Conservation (phyloP, 2,797 vertebrate species). For the Liparis tanakae region DNA sequence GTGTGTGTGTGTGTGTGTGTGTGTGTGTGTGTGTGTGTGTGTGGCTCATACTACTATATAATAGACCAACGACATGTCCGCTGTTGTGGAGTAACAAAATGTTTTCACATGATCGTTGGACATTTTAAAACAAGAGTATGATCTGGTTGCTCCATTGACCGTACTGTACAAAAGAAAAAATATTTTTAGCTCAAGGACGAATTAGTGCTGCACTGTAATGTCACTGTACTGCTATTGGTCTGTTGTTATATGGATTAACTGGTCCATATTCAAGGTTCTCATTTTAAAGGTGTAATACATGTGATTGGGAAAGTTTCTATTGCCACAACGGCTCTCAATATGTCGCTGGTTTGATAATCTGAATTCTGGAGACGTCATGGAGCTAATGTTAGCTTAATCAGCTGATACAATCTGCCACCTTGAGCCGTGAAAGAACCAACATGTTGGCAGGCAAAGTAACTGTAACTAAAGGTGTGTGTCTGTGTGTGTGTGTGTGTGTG, state of each 20-base stretch:
- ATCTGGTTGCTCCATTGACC: slow-evolving; percentile 20
- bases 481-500: no score
- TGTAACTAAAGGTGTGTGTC: background rate
- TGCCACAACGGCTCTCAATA: background rate
- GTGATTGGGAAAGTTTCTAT: background rate
- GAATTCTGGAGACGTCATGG: background rate
- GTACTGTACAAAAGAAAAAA: background rate
- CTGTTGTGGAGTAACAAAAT: slow-evolving; percentile 45
- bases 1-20: background rate
- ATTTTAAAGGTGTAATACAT: background rate
- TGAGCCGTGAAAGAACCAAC: background rate
- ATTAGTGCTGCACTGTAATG: background rate
- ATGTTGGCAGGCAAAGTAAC: background rate
- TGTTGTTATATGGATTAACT: background rate
- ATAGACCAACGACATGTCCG: slow-evolving; percentile 33
- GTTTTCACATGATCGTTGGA: slow-evolving; percentile 19
- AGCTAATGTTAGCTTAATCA: background rate
- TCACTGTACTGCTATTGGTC: background rate
- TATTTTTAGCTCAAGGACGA: background rate
- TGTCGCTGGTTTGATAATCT: background rate
- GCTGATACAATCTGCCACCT: background rate
- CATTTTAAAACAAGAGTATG: slow-evolving; percentile 12
- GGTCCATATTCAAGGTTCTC: background rate
- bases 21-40: background rate
- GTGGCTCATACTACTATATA: background rate